Evolutionary conservation across 2,797 vertebrate species (phyloP), one percentile per base, ranked within the genome.

Genomic region (Balearica regulorum): DNA sequence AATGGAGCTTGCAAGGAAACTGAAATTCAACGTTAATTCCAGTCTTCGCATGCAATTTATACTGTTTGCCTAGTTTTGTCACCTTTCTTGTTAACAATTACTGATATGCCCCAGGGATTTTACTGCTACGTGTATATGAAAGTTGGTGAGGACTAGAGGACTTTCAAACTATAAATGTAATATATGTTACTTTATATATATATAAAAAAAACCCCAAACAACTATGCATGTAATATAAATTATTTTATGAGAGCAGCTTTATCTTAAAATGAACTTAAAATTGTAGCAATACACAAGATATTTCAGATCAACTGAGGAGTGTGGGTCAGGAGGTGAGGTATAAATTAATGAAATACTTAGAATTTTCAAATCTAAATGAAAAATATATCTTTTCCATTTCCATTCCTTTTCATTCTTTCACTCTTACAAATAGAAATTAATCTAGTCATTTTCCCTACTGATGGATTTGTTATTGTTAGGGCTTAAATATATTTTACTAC

Each of bases 181-280:
- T 41, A 35, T 57, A 48, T 13, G 5, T 5, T 84, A 46, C 8
- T 71, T 82, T 10, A 54, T 51, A 60, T 31, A 9, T n/a, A n/a
- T n/a, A n/a, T n/a, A n/a, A n/a, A 29, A 65, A 44, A 31, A 1
- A 2, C 11, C 48, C 0, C 37, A 37, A n/a, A n/a, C n/a, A n/a
- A 37, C 37, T 35, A 39, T 26, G 5, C 2, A 16, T 25, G 2
- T 41, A n/a, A 54, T 44, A 13, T 4, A 43, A 18, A 6, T 49
- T 62, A 41, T 68, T 81, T 70, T 54, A 64, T 70, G 15, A 46
- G 3, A 75, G 0, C 17, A 60, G 3, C 4, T 83, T 93, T 88
- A 10, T 70, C 31, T n/a, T 49, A 46, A 3, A 48, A 82, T 39
- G 79, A 64, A 19, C 4, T 75, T 60, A 29, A 87, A 84, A 61